Base-by-base conservation (phyloP, 2,888 invertebrate genomes). In the Cephus nigrinus region DNA sequence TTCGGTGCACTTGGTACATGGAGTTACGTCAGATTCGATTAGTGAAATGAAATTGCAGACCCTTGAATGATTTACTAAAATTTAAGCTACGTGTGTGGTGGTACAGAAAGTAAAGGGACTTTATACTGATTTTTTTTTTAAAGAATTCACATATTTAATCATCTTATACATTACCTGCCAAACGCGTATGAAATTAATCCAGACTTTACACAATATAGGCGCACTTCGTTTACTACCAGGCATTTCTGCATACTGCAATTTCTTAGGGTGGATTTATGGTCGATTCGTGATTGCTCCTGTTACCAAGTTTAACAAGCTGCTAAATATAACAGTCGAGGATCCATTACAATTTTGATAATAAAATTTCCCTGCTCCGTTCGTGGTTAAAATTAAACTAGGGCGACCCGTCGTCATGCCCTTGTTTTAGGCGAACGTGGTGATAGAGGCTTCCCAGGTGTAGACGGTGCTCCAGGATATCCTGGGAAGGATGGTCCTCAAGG, bases 381-480 rank as follows among this genome's bases (percentile, higher is more conserved):
- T 55, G 9, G 55, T 23, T 23, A 23, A 55, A 55, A 55, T 55
- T 55, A 55, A 55, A 55, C 55, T 55, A 5, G 9, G 5, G 40
- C 5, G 23, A 23, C 40, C 2, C 31, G 12, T 72, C 23, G 35
- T 34, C 32, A 4, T 73, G 12, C 5, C 12, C 23, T 23, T 34
- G 32, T 72, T 69, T 23, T 75, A 88, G 89, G 88, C 76, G 89
- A 89, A n/a, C 82, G 88, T 68, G 92, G 92, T n/a, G 84, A 87
- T 11, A 81, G 81, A 12, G 92, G 92, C 36, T 86, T 87, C 40
- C 86, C 91, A 30, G 92, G 92, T 31, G 72, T 83, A 68, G 87
- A 89, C 74, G 92, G 92, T 23, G 86, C 84, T 0, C 91, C 92
- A 0, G 93, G 93, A 0, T 84, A 85, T 0, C 91, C 92, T 1